Percentiles rank a stretch among this genome's conserved stretches.
Evolutionary conservation across 2,797 vertebrate species (phyloP).

Genomic region (Esox masquinongy): DNA sequence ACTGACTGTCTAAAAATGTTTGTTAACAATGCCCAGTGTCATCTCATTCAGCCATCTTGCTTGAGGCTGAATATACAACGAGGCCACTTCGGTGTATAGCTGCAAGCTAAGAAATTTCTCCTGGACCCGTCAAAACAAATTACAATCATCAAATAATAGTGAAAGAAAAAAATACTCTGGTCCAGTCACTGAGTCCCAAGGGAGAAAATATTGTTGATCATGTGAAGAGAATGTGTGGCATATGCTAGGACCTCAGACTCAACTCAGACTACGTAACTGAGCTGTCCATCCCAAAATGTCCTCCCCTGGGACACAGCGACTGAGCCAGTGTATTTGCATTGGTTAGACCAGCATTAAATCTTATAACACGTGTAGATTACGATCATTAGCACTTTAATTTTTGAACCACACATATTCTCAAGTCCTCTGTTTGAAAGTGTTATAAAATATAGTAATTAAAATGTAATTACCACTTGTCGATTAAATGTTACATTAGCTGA

Average conservation of each 20-base stretch:
- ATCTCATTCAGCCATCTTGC: background rate
- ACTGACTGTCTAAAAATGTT: background rate
- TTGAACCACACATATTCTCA: background rate
- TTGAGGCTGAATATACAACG: background rate
- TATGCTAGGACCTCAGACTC: background rate
- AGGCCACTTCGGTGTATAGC: background rate
- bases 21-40: background rate
- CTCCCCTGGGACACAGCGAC: background rate
- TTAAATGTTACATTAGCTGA: background rate
- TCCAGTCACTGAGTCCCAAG: too few species aligned
- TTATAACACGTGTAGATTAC: background rate
- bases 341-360: background rate
- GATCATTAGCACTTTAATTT: background rate
- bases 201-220: background rate
- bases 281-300: background rate
- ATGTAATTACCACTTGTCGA: background rate
- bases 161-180: too few species aligned
- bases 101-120: background rate
- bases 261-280: background rate
- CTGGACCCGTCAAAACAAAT: background rate
- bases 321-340: constrained; percentile 5
- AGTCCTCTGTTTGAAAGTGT: background rate
- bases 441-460: background rate
- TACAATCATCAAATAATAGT: background rate
- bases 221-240: background rate